Percentiles rank a stretch among this genome's conserved stretches.
Evolutionary conservation across 2,888 invertebrate genomes (phyloP).

Genomic region (Scrobipalpa costella): DNA sequence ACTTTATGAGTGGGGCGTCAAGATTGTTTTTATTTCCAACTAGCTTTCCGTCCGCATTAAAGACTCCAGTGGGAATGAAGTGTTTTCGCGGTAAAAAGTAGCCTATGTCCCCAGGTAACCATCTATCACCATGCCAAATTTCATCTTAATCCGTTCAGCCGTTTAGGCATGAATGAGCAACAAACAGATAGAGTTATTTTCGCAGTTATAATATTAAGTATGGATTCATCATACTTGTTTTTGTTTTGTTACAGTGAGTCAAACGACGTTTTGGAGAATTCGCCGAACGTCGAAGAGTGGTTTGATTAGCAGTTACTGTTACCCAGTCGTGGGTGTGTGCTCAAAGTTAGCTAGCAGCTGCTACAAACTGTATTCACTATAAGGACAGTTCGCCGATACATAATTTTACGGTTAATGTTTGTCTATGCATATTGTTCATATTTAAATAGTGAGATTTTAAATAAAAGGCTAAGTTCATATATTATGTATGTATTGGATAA

Average conservation of each 20-base stretch:
- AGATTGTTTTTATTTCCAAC: background rate
- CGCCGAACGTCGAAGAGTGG: conserved; percentile 92
- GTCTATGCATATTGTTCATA: conserved; percentile 3
- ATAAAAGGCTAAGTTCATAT: conserved; percentile 47
- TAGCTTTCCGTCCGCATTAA: no score
- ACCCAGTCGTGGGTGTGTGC: conserved; percentile 11
- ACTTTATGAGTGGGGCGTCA: background rate
- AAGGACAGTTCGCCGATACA: conserved; percentile 18
- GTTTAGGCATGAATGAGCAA: no score
- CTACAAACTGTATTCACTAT: conserved; percentile 2
- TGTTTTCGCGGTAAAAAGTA: no score
- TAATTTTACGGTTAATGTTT: background rate
- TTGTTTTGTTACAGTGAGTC: conserved; percentile 83
- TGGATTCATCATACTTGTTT: background rate
- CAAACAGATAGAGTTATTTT: no score
- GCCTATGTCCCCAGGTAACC: no score
- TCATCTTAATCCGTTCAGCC: no score
- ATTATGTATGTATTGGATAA: conserved; percentile 69
- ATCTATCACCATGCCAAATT: no score
- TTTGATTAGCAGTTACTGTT: conserved; percentile 68
- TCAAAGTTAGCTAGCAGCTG: conserved; percentile 22
- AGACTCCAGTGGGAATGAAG: no score
- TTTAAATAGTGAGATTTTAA: conserved; percentile 26
- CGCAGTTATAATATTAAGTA: no score
- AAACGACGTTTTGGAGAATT: conserved; percentile 91